These are phyloP conservation scores for Drosophila longiperda DNA, from an alignment of 2,888 invertebrate genomes.

Conservation along the genomic window DNA sequence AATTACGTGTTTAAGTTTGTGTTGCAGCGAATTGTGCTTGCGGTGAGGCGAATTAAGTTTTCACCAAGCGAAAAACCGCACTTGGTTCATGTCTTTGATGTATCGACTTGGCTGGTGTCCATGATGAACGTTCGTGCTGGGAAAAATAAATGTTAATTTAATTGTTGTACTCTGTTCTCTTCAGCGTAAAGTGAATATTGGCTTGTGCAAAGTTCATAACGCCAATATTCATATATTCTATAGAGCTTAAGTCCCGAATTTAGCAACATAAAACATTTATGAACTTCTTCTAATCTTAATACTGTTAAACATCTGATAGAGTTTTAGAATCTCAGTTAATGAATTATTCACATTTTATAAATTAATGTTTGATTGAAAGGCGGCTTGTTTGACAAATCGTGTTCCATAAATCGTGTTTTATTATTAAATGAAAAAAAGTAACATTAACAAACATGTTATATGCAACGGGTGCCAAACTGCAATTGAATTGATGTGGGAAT, in stretches of 20 bases:
- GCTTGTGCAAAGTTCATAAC: not conserved
- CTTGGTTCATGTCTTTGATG: slow-evolving; percentile 41
- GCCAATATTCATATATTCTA: not conserved
- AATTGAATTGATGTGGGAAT: slow-evolving; percentile 46
- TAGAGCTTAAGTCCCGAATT: not conserved
- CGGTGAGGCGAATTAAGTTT: slow-evolving; percentile 22
- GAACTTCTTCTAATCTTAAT: not conserved
- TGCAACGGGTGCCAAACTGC: slow-evolving; percentile 25
- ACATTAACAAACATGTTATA: slow-evolving; percentile 17
- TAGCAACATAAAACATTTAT: not conserved
- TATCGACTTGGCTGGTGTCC: slow-evolving; percentile 25
- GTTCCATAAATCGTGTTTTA: slow-evolving; percentile 24
- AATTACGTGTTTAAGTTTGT: slow-evolving; percentile 7
- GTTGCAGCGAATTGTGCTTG: slow-evolving; percentile 34
- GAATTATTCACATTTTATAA: not conserved
- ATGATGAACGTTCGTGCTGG: slow-evolving; percentile 3
- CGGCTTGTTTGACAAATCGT: slow-evolving; percentile 9
- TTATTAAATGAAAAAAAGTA: slow-evolving; percentile 13
- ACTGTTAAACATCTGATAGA: not conserved
- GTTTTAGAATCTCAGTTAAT: not conserved
- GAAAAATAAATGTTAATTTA: slow-evolving; percentile 8
- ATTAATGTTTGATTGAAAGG: not conserved
- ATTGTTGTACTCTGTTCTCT: not conserved
- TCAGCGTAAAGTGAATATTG: not conserved
- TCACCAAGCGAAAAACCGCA: not conserved